Conservation (phyloP, 2,797 vertebrate genomes). For the Somateria mollissima region DNA sequence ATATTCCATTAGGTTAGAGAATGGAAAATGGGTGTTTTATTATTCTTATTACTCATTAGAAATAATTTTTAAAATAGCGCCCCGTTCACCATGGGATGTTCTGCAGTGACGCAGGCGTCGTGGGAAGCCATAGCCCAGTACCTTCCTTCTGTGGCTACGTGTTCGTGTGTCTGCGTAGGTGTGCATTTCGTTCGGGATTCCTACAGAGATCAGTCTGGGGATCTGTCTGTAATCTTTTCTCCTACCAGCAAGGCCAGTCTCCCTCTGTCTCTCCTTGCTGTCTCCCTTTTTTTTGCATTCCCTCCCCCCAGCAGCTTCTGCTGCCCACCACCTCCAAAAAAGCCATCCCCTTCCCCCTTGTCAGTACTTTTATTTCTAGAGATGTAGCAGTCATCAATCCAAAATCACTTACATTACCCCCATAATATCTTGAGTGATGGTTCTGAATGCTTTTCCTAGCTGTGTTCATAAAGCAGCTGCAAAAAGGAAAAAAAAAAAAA, state of each 20-base stretch:
- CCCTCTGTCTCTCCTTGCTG: not conserved
- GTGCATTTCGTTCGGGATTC: not conserved
- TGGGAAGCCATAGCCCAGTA: not conserved
- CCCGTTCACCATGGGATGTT: not conserved
- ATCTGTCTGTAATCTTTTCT: not conserved
- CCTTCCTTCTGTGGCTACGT: not conserved
- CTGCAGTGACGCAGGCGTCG: not conserved
- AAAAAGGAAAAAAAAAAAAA: not conserved
- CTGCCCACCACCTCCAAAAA: not conserved
- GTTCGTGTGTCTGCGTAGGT: not conserved
- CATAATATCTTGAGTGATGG: not conserved
- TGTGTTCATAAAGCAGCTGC: not conserved
- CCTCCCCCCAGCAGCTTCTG: not conserved
- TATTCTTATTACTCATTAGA: constrained; percentile 53
- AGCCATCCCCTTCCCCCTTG: not conserved
- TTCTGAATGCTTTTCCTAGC: not conserved
- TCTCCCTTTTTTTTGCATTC: not conserved
- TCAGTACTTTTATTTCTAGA: not conserved
- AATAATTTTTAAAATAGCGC: not conserved
- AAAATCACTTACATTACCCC: not conserved
- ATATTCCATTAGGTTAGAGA: constrained; percentile 40
- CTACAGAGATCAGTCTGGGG: not conserved
- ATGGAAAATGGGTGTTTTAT: constrained; percentile 45
- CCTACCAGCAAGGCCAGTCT: not conserved
- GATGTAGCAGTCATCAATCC: not conserved